phyloP scores from a whole-genome alignment of 2,888 invertebrate species.

The Sussaba pulchella region DNA sequence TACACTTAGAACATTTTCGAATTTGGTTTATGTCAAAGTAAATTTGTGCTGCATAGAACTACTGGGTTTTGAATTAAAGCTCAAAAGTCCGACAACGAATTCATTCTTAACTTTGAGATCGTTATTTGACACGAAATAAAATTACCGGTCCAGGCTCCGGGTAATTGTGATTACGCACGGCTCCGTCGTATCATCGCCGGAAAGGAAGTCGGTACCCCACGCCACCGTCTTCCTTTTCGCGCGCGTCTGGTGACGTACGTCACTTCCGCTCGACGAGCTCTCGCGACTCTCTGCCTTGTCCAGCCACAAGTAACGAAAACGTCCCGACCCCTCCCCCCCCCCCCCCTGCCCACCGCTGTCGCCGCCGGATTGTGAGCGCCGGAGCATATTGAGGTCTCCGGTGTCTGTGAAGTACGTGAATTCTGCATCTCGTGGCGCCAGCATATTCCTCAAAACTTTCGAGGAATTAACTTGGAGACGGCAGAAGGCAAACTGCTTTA shows the following conservation, averaged over 20 bases:
- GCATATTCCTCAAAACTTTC: slow-evolving; percentile 34
- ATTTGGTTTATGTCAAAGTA: no score
- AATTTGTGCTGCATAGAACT: no score
- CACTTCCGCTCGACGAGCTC: slow-evolving; percentile 53
- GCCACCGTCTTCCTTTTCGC: slow-evolving; percentile 55
- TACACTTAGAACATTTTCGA: no score
- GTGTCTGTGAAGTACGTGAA: slow-evolving; percentile 14
- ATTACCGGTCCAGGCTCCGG: slow-evolving; percentile 55
- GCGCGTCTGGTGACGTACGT: slow-evolving; percentile 51
- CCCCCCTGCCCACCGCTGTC: slow-evolving; percentile 8
- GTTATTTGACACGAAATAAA: slow-evolving; percentile 48
- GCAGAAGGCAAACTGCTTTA: no score
- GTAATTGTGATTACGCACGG: slow-evolving; percentile 51
- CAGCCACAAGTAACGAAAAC: slow-evolving; percentile 41
- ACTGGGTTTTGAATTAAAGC: no score
- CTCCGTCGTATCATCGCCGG: slow-evolving; percentile 41
- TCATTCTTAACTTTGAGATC: background rate
- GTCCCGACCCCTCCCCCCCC: no score
- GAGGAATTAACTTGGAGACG: slow-evolving; percentile 1
- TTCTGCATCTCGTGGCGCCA: slow-evolving; percentile 25
- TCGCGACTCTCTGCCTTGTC: slow-evolving; percentile 32
- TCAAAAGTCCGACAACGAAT: no score
- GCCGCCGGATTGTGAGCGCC: no score
- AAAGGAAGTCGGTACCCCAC: slow-evolving; percentile 63
- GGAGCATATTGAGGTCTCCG: slow-evolving; percentile 54